Evolutionary conservation across 2,888 invertebrate genomes (phyloP), one percentile per base, ranked within the genome.

Genomic region (Drosophila histrio): DNA sequence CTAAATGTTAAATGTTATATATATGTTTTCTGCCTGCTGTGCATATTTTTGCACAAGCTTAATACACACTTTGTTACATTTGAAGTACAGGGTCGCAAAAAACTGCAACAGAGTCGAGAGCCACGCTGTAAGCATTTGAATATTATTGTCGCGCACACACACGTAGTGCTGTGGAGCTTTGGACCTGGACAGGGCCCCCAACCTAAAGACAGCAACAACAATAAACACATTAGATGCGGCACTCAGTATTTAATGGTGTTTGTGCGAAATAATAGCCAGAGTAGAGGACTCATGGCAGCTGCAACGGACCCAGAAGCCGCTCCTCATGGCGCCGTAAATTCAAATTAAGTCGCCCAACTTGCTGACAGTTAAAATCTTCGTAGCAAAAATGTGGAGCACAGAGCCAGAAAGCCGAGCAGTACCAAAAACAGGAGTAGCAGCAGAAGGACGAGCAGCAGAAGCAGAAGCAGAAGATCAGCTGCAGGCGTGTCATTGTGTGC

Each of bases 281-380:
- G 50, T 50, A 60, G 57, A 66, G 56, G 72, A 63, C 62, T 17
- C 41, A 36, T 44, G 38, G 57, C 32, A 38, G 44, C 49, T 5
- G 36, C 41, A 22, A 56, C 24, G 38, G 44, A 54, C 54, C 32
- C 52, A 26, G 52, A 19, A 63, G 77, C 61, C 65, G 68, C 79
- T 77, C 84, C 79, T 86, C 79, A 50, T 66, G 79, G 82, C 71
- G 72, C 87, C 82, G 84, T 84, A 84, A 84, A 84, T 84, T 84
- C 85, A 84, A 84, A 84, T 84, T 84, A 84, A 84, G 84, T 87
- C 87, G 82, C 87, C 84, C 85, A 84, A 84, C 68, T 84, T 84
- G 87, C 87, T 84, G 84, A 84, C 84, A 84, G 84, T 81, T 87
- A 84, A 84, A 84, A 84, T 84, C 84, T 84, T 84, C 70, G 73